phyloP scores from a whole-genome alignment of 2,797 vertebrate genomes.

The Orestias chungarensis region DNA sequence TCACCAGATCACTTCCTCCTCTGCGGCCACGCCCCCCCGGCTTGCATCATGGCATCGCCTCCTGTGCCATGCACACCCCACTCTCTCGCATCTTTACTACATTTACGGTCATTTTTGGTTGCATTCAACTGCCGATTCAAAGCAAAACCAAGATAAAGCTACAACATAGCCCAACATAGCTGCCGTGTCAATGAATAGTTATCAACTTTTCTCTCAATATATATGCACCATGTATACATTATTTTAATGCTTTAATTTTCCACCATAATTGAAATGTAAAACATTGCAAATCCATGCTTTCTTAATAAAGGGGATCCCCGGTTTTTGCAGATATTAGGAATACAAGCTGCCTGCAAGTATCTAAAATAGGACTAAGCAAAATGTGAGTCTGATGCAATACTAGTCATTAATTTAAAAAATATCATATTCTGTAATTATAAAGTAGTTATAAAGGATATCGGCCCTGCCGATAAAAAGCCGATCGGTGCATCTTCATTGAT shows the following conservation, averaged over 20 bases:
- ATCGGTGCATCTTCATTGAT: neutral
- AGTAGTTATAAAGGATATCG: no score
- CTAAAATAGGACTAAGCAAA: neutral
- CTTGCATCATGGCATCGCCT: slow-evolving; percentile 30
- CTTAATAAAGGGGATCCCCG: neutral
- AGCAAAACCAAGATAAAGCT: neutral
- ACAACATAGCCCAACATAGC: neutral
- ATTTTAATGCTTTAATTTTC: no score
- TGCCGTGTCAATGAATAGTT: neutral
- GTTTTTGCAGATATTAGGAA: neutral
- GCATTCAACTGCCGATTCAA: neutral
- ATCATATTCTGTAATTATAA: no score
- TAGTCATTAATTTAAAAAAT: no score
- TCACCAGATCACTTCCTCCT: slow-evolving; percentile 28
- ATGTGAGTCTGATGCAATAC: neutral
- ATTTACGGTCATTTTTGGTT: neutral
- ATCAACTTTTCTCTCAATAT: no score
- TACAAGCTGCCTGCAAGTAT: neutral
- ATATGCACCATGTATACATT: no score
- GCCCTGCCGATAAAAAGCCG: neutral
- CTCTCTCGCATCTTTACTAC: slow-evolving; percentile 17
- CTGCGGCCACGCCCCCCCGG: slow-evolving; percentile 12
- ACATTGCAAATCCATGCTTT: neutral
- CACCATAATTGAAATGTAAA: no score
- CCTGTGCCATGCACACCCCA: neutral